These are phyloP conservation scores for Enteromius trimaculatus DNA, from an alignment of 2,797 vertebrate genomes.

Conservation along the genomic window DNA sequence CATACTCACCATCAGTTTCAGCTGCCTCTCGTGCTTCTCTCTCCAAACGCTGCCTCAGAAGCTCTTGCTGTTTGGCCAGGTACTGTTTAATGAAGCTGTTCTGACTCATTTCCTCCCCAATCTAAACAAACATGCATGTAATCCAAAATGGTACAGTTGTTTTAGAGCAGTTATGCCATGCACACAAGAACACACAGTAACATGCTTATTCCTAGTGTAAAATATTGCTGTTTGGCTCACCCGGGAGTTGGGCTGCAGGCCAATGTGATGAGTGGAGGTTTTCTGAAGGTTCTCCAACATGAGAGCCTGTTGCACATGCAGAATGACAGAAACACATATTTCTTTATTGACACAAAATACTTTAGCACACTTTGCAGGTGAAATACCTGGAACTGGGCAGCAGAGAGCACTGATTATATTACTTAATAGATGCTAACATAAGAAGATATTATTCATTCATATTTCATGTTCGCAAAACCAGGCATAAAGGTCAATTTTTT, in stretches of 20 bases:
- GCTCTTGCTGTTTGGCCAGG: slow-evolving; percentile 92
- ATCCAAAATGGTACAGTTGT: not conserved
- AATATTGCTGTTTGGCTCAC: slow-evolving; percentile 67
- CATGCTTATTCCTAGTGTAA: not conserved
- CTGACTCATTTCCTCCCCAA: slow-evolving; percentile 94
- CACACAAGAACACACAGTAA: slow-evolving; percentile 15
- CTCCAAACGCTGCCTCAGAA: slow-evolving; percentile 87
- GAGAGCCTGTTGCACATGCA: slow-evolving; percentile 79
- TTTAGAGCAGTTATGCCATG: not conserved
- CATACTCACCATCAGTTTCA: slow-evolving; percentile 83
- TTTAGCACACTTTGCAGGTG: not conserved
- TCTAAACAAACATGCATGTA: slow-evolving; percentile 73
- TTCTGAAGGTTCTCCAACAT: slow-evolving; percentile 95
- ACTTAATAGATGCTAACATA: not conserved
- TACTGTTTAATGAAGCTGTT: slow-evolving; percentile 97
- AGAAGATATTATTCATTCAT: not conserved
- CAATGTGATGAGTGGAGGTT: slow-evolving; percentile 86
- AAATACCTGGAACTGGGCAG: not conserved
- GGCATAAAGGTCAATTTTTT: not conserved
- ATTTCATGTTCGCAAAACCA: not conserved
- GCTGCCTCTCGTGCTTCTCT: slow-evolving; percentile 88
- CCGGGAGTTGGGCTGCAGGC: slow-evolving; percentile 93
- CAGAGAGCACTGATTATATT: not conserved
- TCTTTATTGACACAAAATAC: not conserved
- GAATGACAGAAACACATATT: slow-evolving; percentile 14